A percentile compares a stretch with the other conserved stretches of the same genome.
Evolutionary conservation across 2,797 vertebrate species (phyloP).

Genomic region (Rhinogobio ventralis): DNA sequence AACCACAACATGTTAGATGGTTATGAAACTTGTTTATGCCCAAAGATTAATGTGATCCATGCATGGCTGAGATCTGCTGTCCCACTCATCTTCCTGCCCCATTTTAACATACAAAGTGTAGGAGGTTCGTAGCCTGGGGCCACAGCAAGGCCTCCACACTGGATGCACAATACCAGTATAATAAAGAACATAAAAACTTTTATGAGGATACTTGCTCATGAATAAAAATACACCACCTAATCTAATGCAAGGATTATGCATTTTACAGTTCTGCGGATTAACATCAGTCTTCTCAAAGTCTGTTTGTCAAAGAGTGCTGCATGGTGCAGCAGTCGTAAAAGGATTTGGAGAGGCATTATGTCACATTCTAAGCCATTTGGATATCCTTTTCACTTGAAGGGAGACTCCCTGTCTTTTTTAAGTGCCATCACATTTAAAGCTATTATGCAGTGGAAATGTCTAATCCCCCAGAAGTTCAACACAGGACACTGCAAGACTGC

Average conservation of each 20-base stretch:
- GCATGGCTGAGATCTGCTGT: slow-evolving; percentile 36
- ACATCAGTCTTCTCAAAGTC: slow-evolving; percentile 19
- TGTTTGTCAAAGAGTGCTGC: slow-evolving; percentile 53
- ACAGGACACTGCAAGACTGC: slow-evolving; percentile 26
- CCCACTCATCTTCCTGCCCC: slow-evolving; percentile 40
- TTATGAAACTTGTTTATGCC: slow-evolving; percentile 46
- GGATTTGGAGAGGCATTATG: slow-evolving; percentile 47
- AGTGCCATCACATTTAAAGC: slow-evolving; percentile 27
- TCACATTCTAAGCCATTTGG: slow-evolving; percentile 50
- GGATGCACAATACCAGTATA: slow-evolving; percentile 54
- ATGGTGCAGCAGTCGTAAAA: slow-evolving; percentile 47
- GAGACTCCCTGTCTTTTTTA: slow-evolving; percentile 42
- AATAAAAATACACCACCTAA: slow-evolving; percentile 53
- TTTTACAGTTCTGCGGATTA: slow-evolving; percentile 56
- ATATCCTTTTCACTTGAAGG: slow-evolving; percentile 37
- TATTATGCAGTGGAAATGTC: slow-evolving; percentile 22
- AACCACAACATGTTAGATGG: slow-evolving; percentile 16
- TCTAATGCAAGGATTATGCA: slow-evolving; percentile 51
- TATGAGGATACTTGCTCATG: slow-evolving; percentile 54
- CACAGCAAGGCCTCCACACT: slow-evolving; percentile 38
- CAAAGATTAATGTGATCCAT: slow-evolving; percentile 32
- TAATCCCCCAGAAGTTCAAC: slow-evolving; percentile 31
- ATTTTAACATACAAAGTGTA: slow-evolving; percentile 39
- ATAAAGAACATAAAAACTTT: slow-evolving; percentile 59
- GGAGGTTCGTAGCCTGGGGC: slow-evolving; percentile 43